Percentiles rank a stretch among this genome's conserved stretches.
phyloP scores from a whole-genome alignment of 1,140 invertebrate genomes.

The Zaprionus tsacasi region DNA sequence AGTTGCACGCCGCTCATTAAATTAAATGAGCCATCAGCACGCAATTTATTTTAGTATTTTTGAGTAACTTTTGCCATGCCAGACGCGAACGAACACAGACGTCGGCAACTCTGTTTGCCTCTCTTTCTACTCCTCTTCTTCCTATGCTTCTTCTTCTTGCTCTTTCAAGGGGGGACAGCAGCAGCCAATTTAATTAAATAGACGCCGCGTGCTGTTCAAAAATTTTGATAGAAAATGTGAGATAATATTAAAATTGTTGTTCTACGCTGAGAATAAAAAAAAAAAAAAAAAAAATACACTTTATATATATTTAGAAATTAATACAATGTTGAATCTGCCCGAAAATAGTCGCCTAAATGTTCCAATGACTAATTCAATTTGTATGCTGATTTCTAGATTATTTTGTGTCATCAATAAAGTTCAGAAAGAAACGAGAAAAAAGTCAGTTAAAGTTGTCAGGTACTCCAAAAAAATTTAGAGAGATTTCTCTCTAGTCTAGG shows the following conservation, averaged over 20 bases:
- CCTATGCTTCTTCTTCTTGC: constrained; percentile 8
- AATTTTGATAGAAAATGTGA: constrained; percentile 52
- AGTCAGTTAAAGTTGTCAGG: not conserved
- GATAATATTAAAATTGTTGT: constrained; percentile 52
- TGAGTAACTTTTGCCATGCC: constrained; percentile 75
- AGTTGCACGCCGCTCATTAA: constrained; percentile 84
- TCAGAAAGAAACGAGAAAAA: accelerated
- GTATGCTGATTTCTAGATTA: not conserved
- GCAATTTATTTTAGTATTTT: constrained; percentile 84
- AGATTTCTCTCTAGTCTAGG: too few relatives aligned
- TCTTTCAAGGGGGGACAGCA: too few relatives aligned
- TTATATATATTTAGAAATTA: constrained; percentile 39
- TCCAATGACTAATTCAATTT: constrained; percentile 1
- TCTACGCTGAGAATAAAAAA: not conserved
- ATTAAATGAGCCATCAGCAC: constrained; percentile 84
- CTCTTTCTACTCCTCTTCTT: not conserved
- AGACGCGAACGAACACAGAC: constrained; percentile 27
- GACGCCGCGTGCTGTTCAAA: constrained; percentile 52
- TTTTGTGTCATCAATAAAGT: not conserved
- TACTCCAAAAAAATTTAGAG: too few relatives aligned
- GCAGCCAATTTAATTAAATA: constrained; percentile 58
- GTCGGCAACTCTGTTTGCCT: constrained; percentile 20
- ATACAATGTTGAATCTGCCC: constrained; percentile 23
- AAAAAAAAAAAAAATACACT: not conserved
- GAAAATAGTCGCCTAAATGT: constrained; percentile 1